Base-by-base conservation (phyloP, 2,888 invertebrate species). In the Caenorhabditis sp. region DNA sequence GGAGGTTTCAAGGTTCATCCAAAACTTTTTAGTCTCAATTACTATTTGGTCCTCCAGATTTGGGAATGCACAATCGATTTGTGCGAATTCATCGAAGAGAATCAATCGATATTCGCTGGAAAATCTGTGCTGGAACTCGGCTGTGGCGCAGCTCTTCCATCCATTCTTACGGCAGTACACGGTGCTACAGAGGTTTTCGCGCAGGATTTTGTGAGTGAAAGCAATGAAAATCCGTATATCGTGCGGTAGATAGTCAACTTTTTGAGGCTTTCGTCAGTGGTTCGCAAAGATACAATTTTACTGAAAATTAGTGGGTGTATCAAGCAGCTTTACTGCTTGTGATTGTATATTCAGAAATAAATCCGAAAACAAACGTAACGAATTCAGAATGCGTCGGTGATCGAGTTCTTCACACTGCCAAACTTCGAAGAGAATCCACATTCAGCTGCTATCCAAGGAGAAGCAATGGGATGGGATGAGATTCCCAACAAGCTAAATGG, bases 51-150 rank as follows among this genome's bases (percentile, higher is more conserved):
- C 38, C 19, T 54, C 56, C 75, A 88, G 89, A 87, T 89, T 81
- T 98, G 98, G 98, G 97, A 98, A 93, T 96, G 97, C 91, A 96
- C 96, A 6, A 94, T 94, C 89, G 97, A 97, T 92, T 93, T 97
- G 73, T 93, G 95, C 47, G 93, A 94, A 82, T 96, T 95, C 92
- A 92, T 97, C 47, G 89, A 93, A 47, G 83, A 89, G 3, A 84
- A 93, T 8, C 93, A 94, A 19, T 91, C 94, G 54, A 75, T 77
- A 35, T 84, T 87, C 31, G 61, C 51, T 5, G 89, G 88, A 28
- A 95, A 94, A 89, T 93, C 92, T 61, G 95, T 97, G 0, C 93
- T 97, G 66, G 97, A 93, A 94, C 94, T 97, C 80, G 98, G 98
- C 0, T 98, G 97, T 94, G 98, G 98, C 7, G 95, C 95, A 72